phyloP scores from a whole-genome alignment of 2,797 vertebrate species.

The Phylloscopus collybita region DNA sequence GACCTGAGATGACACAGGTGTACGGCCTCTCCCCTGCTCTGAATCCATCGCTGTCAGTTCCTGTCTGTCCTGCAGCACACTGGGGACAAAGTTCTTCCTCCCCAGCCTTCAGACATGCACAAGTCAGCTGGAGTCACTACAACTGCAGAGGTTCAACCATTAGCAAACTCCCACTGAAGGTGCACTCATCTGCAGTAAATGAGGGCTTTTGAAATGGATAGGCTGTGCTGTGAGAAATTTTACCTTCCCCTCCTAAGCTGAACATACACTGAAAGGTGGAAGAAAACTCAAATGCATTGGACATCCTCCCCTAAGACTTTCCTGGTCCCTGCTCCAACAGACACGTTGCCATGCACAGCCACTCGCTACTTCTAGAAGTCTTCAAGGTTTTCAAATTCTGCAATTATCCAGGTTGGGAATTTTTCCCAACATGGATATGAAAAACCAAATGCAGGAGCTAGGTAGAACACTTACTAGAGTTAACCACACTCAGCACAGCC shows the following conservation, averaged over 20 bases:
- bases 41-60: rapidly evolving
- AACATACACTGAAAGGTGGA: neutral
- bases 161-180: neutral
- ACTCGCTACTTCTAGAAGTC: neutral
- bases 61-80: neutral
- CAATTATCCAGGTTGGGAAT: neutral
- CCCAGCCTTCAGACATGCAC: rapidly evolving
- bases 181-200: neutral
- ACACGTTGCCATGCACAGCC: rapidly evolving
- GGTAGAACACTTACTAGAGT: neutral
- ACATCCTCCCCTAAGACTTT: neutral
- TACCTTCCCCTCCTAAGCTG: neutral
- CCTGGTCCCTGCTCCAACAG: neutral
- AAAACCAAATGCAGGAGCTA: neutral
- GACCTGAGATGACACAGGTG: neutral
- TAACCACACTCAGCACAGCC: neutral
- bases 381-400: neutral
- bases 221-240: neutral
- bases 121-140: neutral
- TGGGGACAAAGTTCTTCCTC: neutral
- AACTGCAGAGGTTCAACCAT: neutral
- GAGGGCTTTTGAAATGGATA: neutral
- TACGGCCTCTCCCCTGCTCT: neutral
- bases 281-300: neutral
- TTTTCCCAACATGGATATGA: neutral